Evolutionary conservation across 2,113 vertebrate species (phyloP), one percentile per base, ranked within the genome.

Genomic region (Sceloporus tristichus): DNA sequence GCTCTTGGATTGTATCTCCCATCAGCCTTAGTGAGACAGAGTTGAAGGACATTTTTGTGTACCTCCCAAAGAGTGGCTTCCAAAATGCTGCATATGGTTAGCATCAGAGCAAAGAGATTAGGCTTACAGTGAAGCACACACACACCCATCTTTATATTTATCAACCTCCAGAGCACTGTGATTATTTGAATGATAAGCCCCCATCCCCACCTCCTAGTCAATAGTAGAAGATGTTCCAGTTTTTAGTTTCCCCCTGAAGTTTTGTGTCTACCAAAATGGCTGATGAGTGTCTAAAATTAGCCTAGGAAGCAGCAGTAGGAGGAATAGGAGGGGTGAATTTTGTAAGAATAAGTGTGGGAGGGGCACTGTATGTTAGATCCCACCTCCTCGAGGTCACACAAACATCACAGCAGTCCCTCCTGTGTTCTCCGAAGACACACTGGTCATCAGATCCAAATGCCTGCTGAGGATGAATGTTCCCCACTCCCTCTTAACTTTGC

Each of bases 271-370:
- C 23, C 40, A 82, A 68, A 81, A 82, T 82, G 59, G 42, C 34
- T 56, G 62, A 54, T 85, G 40, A 42, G 71, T 34, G 34, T n/a
- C 42, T 82, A 75, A 86, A 89, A 40, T 70, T 89, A 71, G n/a
- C 73, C 62, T 78, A 25, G 34, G 74, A 62, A 73, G 53, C 53
- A 86, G 59, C 34, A 77, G 56, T 23, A 66, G 25, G 27, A 68
- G 18, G 65, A 19, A 23, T 2, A 59, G 18, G 59, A 27, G 27
- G 29, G 68, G 29, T 34, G 27, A 68, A n/a, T 68, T 66, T 66
- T 78, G 59, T 23, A 53, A 11, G 5, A 59, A 54, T 25, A 71
- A 38, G 11, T 76, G 62, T 77, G 54, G 82, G 48, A 79, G 75
- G 23, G 13, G 56, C 59, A 18, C 34, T 42, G 8, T n/a, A 14